A percentile compares a stretch with the other conserved stretches of the same genome.
phyloP scores from a whole-genome alignment of 2,113 vertebrate genomes.

The Grallaria varia region DNA sequence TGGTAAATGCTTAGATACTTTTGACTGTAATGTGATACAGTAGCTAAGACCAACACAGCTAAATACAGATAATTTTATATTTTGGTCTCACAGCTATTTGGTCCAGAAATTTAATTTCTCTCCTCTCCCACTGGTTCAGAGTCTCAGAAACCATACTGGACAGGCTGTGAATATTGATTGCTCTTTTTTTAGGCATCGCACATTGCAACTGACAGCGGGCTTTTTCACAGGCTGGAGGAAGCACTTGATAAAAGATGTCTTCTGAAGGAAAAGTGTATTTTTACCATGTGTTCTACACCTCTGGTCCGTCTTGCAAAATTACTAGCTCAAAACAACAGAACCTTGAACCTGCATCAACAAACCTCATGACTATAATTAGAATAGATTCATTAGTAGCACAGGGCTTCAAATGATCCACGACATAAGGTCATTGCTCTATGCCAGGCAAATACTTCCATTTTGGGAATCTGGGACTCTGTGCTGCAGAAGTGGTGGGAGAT shows the following conservation, averaged over 20 bases:
- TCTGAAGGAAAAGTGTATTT: not conserved
- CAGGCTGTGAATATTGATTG: not conserved
- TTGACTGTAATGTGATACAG: not conserved
- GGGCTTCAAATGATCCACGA: not conserved
- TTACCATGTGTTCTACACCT: not conserved
- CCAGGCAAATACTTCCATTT: not conserved
- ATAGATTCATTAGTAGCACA: not conserved
- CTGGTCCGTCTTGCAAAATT: not conserved
- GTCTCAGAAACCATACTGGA: not conserved
- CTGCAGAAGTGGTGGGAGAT: not conserved
- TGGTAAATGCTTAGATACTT: not conserved
- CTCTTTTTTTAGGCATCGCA: not conserved
- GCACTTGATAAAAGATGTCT: not conserved
- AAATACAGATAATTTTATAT: not conserved
- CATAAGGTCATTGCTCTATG: not conserved
- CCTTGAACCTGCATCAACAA: not conserved
- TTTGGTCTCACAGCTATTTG: not conserved
- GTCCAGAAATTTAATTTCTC: not conserved
- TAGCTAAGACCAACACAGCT: not conserved
- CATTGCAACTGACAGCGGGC: not conserved
- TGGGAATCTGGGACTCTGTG: not conserved
- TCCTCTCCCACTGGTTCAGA: not conserved
- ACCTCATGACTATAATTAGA: not conserved
- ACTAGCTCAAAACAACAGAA: not conserved
- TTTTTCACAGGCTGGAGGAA: not conserved